Base-by-base conservation (phyloP, 2,888 invertebrate genomes). In the Sminthurinus aureus region DNA sequence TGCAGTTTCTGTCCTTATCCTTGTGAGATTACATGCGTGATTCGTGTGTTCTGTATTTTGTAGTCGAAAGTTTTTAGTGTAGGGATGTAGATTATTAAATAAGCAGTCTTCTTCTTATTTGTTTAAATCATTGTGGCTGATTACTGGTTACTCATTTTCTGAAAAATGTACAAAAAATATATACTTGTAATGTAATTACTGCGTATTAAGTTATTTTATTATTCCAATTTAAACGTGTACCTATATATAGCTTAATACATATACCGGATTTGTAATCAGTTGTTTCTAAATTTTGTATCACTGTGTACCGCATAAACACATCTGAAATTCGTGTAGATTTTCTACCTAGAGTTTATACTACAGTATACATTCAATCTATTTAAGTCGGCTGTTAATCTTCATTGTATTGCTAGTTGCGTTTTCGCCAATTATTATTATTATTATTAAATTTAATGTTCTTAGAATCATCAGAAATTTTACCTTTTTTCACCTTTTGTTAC, bases 341-440 rank as follows among this genome's bases (percentile, higher is more conserved):
- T 69, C 11, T 24, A 71, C 6, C n/a, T 9, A 71, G 71, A 26
- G 0, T n/a, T 69, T 69, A 69, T 69, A 58, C 15, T 69, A 4
- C 69, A n/a, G 13, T 11, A n/a, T n/a, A 8, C 24, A 71, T 24
- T 71, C 8, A 24, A 11, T 26, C 11, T 71, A 71, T 71, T 71
- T 24, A 24, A 71, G 13, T 71, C 71, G 71, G 71, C 71, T 71
- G 71, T 26, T 22, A 71, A 26, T 69, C 69, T 69, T 69, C n/a
- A 69, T n/a, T 69, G 69, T 69, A n/a, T 22, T 69, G 69, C 69
- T 69, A 20, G 22, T 20, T 69, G n/a, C n/a, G 11, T 69, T n/a
- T n/a, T 69, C n/a, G 64, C n/a, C 64, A 18, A n/a, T 69, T 3
- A 58, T 11, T 13, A 58, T 58, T 58, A 15, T 58, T 18, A 58